Evolutionary conservation across 2,888 invertebrate species (phyloP).

Genomic region (Desoria tigrina): DNA sequence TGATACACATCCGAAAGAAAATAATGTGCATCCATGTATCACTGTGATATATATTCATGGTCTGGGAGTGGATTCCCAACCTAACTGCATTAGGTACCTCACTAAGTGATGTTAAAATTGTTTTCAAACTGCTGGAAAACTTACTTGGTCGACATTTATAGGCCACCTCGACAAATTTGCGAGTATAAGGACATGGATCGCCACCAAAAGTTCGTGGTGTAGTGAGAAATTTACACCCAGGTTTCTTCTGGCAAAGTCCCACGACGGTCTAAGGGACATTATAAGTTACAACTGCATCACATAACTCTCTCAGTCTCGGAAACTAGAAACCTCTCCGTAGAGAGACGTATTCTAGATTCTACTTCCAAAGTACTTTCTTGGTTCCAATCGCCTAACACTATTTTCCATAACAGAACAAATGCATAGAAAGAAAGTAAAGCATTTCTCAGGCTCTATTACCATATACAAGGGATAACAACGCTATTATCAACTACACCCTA

Average conservation of each 20-base stretch:
- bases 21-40: no score
- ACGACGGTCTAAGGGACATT: conserved; percentile 75
- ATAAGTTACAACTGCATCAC: conserved; percentile 2
- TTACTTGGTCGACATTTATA: conserved; percentile 97
- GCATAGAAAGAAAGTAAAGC: no score
- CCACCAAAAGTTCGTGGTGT: conserved; percentile 77
- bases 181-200: conserved; percentile 87
- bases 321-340: neutral
- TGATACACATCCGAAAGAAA: no score
- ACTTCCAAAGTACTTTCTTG: no score
- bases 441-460: no score
- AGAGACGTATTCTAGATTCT: no score
- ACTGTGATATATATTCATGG: no score
- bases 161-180: conserved; percentile 91
- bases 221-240: conserved; percentile 86
- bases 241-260: conserved; percentile 88
- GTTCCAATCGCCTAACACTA: no score
- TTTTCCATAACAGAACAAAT: no score
- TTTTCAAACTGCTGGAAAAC: conserved; percentile 57
- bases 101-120: conserved; percentile 8
- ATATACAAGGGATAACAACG: no score
- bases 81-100: no score
- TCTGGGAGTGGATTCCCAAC: no score
- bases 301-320: neutral
- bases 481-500: conserved; percentile 22